A percentile compares a stretch with the other conserved stretches of the same genome.
Evolutionary conservation across 1,140 invertebrate genomes (phyloP).

Genomic region (Panagrolaimus sp.): DNA sequence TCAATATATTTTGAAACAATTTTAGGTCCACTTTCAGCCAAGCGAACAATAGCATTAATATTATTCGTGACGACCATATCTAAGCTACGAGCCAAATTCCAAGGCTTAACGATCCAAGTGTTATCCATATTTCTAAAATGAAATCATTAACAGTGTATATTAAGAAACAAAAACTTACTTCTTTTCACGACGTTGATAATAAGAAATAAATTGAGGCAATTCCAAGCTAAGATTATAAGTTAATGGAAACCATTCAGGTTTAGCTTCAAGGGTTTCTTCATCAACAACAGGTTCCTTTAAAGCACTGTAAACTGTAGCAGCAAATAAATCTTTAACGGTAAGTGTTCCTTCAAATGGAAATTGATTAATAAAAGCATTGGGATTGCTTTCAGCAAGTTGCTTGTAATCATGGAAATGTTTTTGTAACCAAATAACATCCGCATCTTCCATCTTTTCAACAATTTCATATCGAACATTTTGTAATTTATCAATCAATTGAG

Average conservation of each 20-base stretch:
- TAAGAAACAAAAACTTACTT: constrained; percentile 56
- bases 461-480: constrained; percentile 71
- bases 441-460: constrained; percentile 69
- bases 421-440: constrained; percentile 77
- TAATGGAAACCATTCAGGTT: constrained; percentile 76
- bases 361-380: constrained; percentile 69
- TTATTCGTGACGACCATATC: constrained; percentile 78
- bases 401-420: constrained; percentile 69
- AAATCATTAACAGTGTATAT: background rate
- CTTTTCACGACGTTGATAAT: constrained; percentile 71
- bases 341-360: constrained; percentile 83
- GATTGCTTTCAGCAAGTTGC: constrained; percentile 31
- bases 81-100: constrained; percentile 80
- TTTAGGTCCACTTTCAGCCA: constrained; percentile 76
- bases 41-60: constrained; percentile 71
- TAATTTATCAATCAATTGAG: constrained; percentile 69
- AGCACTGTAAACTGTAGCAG: constrained; percentile 67
- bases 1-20: constrained; percentile 80
- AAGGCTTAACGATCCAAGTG: constrained; percentile 86
- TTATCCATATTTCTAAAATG: constrained; percentile 70
- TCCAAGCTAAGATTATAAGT: constrained; percentile 82
- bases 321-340: constrained; percentile 80
- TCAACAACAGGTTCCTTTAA: constrained; percentile 53
- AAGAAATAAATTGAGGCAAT: constrained; percentile 73
- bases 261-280: constrained; percentile 64